phyloP scores from a whole-genome alignment of 2,888 invertebrate species.

The Alloplasta piceator region DNA sequence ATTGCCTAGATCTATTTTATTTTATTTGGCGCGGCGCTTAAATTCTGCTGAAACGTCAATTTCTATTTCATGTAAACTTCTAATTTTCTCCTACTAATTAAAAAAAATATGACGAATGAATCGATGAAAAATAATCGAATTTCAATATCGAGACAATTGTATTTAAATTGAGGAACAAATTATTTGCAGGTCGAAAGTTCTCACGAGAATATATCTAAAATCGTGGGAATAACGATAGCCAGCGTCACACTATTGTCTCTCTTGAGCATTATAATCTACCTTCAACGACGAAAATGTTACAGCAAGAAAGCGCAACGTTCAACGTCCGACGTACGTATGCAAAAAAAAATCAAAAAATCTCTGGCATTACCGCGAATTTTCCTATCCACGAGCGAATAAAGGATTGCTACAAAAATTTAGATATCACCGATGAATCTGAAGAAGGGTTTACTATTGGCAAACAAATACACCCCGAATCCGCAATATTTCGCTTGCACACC shows the following conservation, averaged over 20 bases:
- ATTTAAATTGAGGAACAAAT: not conserved
- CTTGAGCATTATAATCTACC: conserved; percentile 58
- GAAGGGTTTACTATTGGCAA: conserved; percentile 87
- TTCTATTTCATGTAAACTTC: too few species aligned
- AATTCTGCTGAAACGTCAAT: too few species aligned
- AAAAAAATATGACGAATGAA: too few species aligned
- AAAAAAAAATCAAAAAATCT: not conserved
- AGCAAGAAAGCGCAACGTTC: conserved; percentile 61
- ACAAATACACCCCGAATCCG: conserved; percentile 90
- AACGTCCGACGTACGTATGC: conserved; percentile 61
- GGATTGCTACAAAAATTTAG: conserved; percentile 80
- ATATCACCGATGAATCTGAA: conserved; percentile 86
- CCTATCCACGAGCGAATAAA: conserved; percentile 33
- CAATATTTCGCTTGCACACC: conserved; percentile 87
- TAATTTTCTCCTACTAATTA: too few species aligned
- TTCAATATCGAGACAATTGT: not conserved
- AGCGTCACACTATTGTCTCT: conserved; percentile 73
- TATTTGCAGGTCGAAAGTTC: conserved; percentile 72
- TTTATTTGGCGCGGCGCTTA: too few species aligned
- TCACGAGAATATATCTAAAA: conserved; percentile 77
- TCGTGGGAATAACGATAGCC: conserved; percentile 76
- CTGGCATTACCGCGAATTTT: too few species aligned
- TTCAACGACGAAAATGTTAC: conserved; percentile 55
- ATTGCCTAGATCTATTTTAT: too few species aligned
- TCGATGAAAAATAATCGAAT: not conserved